Base-by-base conservation (phyloP, 2,113 vertebrate species). In the Leptobrachium ailaonicum region DNA sequence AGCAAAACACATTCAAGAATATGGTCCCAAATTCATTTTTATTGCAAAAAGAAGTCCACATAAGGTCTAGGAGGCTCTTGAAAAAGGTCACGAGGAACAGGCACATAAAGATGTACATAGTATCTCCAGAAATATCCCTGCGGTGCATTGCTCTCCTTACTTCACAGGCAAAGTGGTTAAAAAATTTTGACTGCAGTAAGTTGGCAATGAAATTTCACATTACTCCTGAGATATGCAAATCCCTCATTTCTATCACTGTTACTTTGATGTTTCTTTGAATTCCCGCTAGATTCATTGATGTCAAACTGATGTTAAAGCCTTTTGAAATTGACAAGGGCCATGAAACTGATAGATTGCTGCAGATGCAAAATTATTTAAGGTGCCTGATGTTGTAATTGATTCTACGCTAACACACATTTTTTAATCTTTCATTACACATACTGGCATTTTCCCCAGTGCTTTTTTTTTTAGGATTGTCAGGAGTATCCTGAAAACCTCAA, bases 301-400 rank as follows among this genome's bases (percentile, higher is more conserved):
- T 80, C 42, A 67, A 69, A 63, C 44, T 75, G 60, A 77, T 75
- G 53, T 76, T 80, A 74, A 76, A 74, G 74, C 83, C 70, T 82
- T 73, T 76, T 76, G 78, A 76, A 83, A 82, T 82, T 76, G 82
- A 67, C 80, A 82, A 54, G 80, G 70, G 50, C 72, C 63, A 77
- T 78, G 66, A 83, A 83, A 83, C 32, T 83, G 80, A 85, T 80
- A 82, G 66, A 82, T 83, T 70, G 79, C 79, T 75, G 79, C 79
- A 83, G 82, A 80, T 76, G 71, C 74, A 66, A 83, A 78, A 63
- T 72, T 82, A 66, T 72, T 74, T 76, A 77, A 83, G 74, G 77
- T 80, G 60, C 60, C 56, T 66, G 43, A 66, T 78, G 77, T 71
- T 77, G 82, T 81, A 83, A 82, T 69, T 82, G 71, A 83, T 81